phyloP scores from a whole-genome alignment of 2,888 invertebrate species.

The Halictus ligatus region DNA sequence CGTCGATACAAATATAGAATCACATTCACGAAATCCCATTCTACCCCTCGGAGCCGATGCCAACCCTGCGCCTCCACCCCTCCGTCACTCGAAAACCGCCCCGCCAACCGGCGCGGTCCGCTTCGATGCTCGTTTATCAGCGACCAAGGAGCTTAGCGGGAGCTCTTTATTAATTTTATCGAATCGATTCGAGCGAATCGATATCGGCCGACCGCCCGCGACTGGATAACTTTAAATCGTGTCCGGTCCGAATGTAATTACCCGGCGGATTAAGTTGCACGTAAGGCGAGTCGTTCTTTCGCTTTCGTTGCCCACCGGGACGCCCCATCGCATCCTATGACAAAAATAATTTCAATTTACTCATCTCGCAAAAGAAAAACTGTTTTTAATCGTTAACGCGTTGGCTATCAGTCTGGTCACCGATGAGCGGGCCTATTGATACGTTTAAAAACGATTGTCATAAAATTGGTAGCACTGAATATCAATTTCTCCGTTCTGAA shows the following conservation, averaged over 20 bases:
- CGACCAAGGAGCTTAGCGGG: slow-evolving; percentile 74
- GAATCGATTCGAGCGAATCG: slow-evolving; percentile 73
- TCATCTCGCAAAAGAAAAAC: background rate
- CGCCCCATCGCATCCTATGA: background rate
- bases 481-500: background rate
- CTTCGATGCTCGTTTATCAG: slow-evolving; percentile 66
- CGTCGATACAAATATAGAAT: slow-evolving; percentile 68
- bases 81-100: slow-evolving; percentile 11
- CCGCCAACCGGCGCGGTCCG: slow-evolving; percentile 25
- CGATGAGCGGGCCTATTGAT: background rate
- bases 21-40: slow-evolving; percentile 54
- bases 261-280: slow-evolving; percentile 60
- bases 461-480: background rate
- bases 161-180: slow-evolving; percentile 81
- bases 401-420: rapidly evolving
- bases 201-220: slow-evolving; percentile 61
- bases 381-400: background rate
- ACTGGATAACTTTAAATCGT: slow-evolving; percentile 65
- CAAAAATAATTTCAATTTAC: background rate
- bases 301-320: background rate
- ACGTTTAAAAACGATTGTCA: background rate
- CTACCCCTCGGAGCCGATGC: slow-evolving; percentile 13
- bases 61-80: background rate
- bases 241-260: slow-evolving; percentile 72
- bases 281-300: slow-evolving; percentile 6